phyloP scores from a whole-genome alignment of 2,888 invertebrate genomes.

The Ryuthela nishihirai region DNA sequence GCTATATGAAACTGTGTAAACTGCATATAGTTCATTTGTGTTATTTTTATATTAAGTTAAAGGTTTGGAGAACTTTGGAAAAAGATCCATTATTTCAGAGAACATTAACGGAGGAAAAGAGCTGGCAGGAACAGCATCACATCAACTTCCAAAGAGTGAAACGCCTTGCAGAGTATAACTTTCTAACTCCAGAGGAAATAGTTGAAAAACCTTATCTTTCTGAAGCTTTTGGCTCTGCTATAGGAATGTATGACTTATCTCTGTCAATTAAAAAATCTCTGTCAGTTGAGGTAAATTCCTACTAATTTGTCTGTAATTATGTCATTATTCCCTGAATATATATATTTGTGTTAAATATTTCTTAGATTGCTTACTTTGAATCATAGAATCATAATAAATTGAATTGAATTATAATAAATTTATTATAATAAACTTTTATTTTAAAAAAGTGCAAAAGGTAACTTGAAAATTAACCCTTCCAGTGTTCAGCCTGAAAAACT shows the following conservation, averaged over 20 bases:
- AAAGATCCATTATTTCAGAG: constrained; percentile 72
- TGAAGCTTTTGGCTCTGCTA: constrained; percentile 19
- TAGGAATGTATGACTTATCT: constrained; percentile 38
- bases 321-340: too few species aligned
- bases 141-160: constrained; percentile 49
- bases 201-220: constrained; percentile 43
- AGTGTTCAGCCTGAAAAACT: too few species aligned
- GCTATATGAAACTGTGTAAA: too few species aligned
- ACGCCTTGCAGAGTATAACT: constrained; percentile 62
- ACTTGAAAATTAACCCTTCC: too few species aligned
- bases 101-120: constrained; percentile 58
- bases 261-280: constrained; percentile 47
- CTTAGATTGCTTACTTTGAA: too few species aligned
- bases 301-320: too few species aligned
- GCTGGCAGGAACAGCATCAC: constrained; percentile 61
- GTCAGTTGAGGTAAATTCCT: constrained; percentile 44
- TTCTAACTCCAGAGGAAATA: constrained; percentile 54
- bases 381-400: too few species aligned
- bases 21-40: background rate
- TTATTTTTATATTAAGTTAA: constrained; percentile 58
- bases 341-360: too few species aligned
- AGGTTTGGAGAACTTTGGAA: constrained; percentile 67
- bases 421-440: too few species aligned
- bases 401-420: too few species aligned
- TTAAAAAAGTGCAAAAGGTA: too few species aligned